A percentile compares a stretch with the other conserved stretches of the same genome.
Evolutionary conservation across 2,888 invertebrate species (phyloP).

Genomic region (Helleia helle): DNA sequence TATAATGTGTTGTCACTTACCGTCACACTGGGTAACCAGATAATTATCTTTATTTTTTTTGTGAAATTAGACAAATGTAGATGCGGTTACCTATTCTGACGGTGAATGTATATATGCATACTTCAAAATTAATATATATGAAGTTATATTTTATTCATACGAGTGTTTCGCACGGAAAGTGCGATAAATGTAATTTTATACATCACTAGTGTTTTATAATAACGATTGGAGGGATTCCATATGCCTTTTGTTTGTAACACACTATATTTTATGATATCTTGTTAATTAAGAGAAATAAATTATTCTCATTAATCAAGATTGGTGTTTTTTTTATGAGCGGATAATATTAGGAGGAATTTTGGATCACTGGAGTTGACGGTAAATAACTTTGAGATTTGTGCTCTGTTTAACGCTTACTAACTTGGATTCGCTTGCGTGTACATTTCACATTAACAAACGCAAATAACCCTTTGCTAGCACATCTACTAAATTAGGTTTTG

Average conservation of each 20-base stretch:
- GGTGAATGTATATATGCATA: not conserved
- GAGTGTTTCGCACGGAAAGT: not conserved
- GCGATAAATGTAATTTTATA: conserved; percentile 5
- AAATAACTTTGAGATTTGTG: conserved; percentile 25
- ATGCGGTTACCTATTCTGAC: not conserved
- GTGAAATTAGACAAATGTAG: not conserved
- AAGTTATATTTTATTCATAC: conserved; percentile 3
- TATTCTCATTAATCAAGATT: conserved; percentile 13
- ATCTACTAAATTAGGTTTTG: no score
- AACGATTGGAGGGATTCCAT: not conserved
- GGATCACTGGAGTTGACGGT: conserved; percentile 24
- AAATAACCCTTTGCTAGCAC: no score
- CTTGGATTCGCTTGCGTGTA: conserved; percentile 10
- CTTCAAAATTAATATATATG: conserved; percentile 2
- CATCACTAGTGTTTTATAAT: conserved; percentile 2
- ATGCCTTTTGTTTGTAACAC: conserved; percentile 12
- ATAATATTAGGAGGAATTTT: not conserved
- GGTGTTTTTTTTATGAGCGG: conserved; percentile 12
- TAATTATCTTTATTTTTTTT: not conserved
- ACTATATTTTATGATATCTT: conserved; percentile 10
- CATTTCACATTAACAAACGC: conserved; percentile 5
- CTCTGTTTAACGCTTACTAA: conserved; percentile 20
- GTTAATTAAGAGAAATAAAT: conserved; percentile 12
- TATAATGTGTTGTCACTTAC: conserved; percentile 2
- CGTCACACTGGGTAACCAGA: not conserved